These are phyloP conservation scores for Ichneumon xanthorius DNA, from an alignment of 2,888 invertebrate genomes.

Conservation along the genomic window DNA sequence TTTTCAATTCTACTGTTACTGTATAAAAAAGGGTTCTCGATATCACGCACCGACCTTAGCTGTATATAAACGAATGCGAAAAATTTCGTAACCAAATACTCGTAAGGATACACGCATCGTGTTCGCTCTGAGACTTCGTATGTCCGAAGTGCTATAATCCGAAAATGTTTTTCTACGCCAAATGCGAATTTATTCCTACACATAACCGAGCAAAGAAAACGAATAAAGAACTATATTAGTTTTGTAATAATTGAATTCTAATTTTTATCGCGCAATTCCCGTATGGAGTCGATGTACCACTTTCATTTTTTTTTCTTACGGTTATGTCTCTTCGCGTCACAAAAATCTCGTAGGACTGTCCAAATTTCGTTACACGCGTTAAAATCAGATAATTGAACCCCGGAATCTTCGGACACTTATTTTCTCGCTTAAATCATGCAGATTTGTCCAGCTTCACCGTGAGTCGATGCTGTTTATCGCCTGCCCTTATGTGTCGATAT, in stretches of 20 bases:
- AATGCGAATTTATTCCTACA: conserved; percentile 51
- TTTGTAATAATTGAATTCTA: conserved; percentile 33
- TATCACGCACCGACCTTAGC: conserved; percentile 34
- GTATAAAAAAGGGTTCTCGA: not conserved
- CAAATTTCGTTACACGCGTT: conserved; percentile 45
- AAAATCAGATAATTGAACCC: conserved; percentile 2
- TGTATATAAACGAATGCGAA: conserved; percentile 39
- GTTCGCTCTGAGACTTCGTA: conserved; percentile 45
- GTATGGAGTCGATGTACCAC: not conserved
- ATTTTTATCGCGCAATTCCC: conserved; percentile 5
- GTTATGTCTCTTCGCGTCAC: conserved; percentile 46
- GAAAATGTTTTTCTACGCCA: conserved; percentile 57
- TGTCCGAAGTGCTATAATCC: conserved; percentile 30
- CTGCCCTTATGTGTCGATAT: not conserved
- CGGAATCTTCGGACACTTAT: not conserved
- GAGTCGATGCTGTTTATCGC: conserved; percentile 62
- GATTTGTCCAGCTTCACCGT: conserved; percentile 77
- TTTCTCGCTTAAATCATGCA: conserved; percentile 75
- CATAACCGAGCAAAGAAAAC: conserved; percentile 42
- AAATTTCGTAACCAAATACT: conserved; percentile 64
- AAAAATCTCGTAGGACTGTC: conserved; percentile 45
- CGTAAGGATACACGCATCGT: conserved; percentile 47
- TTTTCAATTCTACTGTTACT: not conserved
- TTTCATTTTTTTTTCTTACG: conserved; percentile 41
- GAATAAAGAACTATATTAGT: conserved; percentile 63